Evolutionary conservation across 1,140 invertebrate genomes (phyloP).

Genomic region (Procambarus clarkii): DNA sequence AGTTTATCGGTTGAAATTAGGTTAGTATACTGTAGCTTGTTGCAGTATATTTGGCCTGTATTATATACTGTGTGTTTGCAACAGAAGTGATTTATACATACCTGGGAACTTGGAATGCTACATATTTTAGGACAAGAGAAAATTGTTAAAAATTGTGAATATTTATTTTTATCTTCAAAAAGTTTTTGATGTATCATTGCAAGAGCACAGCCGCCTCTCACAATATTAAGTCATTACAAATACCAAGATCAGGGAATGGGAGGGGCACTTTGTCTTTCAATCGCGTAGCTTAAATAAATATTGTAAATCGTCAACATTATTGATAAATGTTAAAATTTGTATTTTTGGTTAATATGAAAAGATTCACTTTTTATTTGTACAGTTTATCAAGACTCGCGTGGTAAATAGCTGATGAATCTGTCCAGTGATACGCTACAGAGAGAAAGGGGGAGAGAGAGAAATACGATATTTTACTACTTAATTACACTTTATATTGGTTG

Average conservation of each 20-base stretch:
- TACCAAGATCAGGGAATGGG: neutral
- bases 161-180: constrained; percentile 10
- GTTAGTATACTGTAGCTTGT: neutral
- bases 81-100: neutral
- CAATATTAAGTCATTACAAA: neutral
- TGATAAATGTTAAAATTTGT: too few species aligned
- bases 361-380: too few species aligned
- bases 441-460: too few species aligned
- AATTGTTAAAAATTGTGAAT: neutral
- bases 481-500: too few species aligned
- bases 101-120: neutral
- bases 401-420: too few species aligned
- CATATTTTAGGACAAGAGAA: constrained; percentile 12
- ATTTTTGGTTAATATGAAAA: too few species aligned
- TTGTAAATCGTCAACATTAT: too few species aligned
- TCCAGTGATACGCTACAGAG: too few species aligned
- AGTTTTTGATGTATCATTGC: neutral
- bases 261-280: neutral
- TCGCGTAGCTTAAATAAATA: too few species aligned
- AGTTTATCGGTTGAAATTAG: neutral
- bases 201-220: constrained; percentile 6
- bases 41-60: too few species aligned
- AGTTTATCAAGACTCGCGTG: too few species aligned
- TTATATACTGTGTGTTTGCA: neutral
- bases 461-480: too few species aligned